These are phyloP conservation scores for Halichondria panicea DNA, from an alignment of 37 sponge, comb jelly and placozoan species.

Conservation along the genomic window DNA sequence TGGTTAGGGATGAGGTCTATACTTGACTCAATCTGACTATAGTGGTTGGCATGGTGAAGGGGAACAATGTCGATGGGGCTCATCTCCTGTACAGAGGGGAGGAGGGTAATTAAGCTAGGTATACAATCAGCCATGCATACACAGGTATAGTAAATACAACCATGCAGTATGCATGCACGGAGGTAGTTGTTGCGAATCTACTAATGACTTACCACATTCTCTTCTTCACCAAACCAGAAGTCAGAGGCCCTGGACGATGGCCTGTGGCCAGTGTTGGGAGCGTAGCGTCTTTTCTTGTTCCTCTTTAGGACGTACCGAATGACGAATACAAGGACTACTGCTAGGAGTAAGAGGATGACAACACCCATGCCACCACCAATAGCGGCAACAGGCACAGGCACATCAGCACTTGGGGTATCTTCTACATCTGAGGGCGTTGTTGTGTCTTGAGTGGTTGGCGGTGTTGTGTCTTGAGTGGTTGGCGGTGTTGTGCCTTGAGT, in stretches of 20 bases:
- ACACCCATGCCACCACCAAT: conserved; percentile 13
- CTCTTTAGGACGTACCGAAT: conserved; percentile 4
- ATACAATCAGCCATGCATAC: background rate
- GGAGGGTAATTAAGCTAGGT: too few species aligned
- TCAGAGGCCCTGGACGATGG: conserved; percentile 4
- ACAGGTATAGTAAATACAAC: background rate
- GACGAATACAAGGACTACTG: conserved; percentile 22
- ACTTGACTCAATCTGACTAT: background rate
- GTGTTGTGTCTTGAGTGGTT: background rate
- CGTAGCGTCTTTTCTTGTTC: conserved; percentile 18
- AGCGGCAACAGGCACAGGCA: background rate
- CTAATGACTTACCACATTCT: conserved; percentile 67
- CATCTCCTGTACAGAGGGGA: conserved; percentile 64
- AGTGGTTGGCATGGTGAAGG: conserved; percentile 32
- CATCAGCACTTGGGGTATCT: background rate
- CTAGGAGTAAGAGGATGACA: conserved; percentile 14
- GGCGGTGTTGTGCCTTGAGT: background rate
- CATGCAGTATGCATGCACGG: background rate
- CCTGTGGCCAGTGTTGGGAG: background rate
- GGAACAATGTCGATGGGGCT: conserved; percentile 84
- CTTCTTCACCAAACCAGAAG: conserved; percentile 59
- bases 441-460: background rate
- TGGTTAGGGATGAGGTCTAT: conserved; percentile 33
- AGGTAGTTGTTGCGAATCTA: background rate
- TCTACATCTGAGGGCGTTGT: background rate